Percentiles rank a stretch among this genome's conserved stretches.
Evolutionary conservation across 2,888 invertebrate genomes (phyloP).

Genomic region (Drosophila tanythrix): DNA sequence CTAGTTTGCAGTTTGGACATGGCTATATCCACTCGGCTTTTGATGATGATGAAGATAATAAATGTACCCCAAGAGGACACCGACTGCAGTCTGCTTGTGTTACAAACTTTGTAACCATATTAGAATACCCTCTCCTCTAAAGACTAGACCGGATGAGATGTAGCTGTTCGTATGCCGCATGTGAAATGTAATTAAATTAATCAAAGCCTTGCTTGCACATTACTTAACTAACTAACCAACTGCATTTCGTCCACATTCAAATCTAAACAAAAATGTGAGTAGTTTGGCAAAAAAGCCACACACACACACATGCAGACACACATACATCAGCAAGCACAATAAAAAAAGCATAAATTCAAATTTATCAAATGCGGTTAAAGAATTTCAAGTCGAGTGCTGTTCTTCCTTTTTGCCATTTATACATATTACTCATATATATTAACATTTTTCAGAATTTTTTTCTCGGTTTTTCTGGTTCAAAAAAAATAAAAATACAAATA

Average conservation of each 20-base stretch:
- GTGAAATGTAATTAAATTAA: conserved; percentile 65
- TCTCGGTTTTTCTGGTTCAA: conserved; percentile 28
- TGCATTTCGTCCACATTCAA: conserved; percentile 19
- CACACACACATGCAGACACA: conserved; percentile 2
- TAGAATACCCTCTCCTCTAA: background rate
- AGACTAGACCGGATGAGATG: background rate
- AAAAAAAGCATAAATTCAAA: conserved; percentile 66
- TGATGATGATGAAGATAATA: background rate
- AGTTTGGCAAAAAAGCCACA: conserved; percentile 45
- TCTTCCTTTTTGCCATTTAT: conserved; percentile 42
- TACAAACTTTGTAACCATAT: background rate
- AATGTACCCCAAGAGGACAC: background rate
- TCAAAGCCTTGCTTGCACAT: conserved; percentile 67
- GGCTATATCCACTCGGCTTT: background rate
- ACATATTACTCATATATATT: conserved; percentile 48
- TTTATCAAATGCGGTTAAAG: conserved; percentile 73
- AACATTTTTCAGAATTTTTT: conserved; percentile 24
- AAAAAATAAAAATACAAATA: conserved; percentile 65
- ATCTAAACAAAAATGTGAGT: conserved; percentile 39
- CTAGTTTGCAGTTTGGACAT: background rate
- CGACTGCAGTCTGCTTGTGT: background rate
- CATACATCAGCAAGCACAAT: conserved; percentile 30
- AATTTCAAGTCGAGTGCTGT: conserved; percentile 63
- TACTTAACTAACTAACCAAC: conserved; percentile 37
- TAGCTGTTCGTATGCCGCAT: conserved; percentile 6